Base-by-base conservation (phyloP, 1,140 invertebrate species). In the Wiebesia pumilae region DNA sequence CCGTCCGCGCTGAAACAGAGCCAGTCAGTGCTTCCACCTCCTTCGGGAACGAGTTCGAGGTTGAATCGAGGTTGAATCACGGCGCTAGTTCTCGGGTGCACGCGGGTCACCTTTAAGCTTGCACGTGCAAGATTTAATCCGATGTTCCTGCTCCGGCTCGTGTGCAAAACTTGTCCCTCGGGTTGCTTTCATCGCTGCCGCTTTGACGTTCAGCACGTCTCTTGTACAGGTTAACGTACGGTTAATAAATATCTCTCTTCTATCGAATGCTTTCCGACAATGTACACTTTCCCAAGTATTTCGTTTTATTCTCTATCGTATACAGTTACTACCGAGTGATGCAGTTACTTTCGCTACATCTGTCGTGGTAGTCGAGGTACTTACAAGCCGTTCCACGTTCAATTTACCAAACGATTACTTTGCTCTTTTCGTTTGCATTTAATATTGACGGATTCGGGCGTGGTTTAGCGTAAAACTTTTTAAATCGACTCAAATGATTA, bases 1-100 rank as follows among this genome's bases (percentile, higher is more conserved):
- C 97, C 90, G 97, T 97, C 89, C 97, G 95, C 87, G 95, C 97
- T 96, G 94, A 67, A 95, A 94, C 88, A 79, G n/a, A 27, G n/a
- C 47, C 24, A 77, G 75, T 33, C n/a, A 67, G 7, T 67, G n/a
- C n/a, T 33, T 67, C 65, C 3, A 33, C 7, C 30, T 67, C 9
- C 3, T 67, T 67, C 65, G 3, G 27, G 43, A 47, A 14, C 43
- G 43, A 47, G 43, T n/a, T n/a, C n/a, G n/a, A n/a, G n/a, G n/a
- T 12, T 4, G 12, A 16, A 62, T 62, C 58, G 58, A 27, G 58
- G 58, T 27, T 24, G 69, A 33, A 1, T 24, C 38, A 6, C 10
- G 2, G 24, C 10, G 24, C 43, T 9, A 38, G 40, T 43, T 12
- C 6, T 12, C 38, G 35, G 14, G 16, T 9, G 0, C 14, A 38